Evolutionary conservation across 1,140 invertebrate species (phyloP), one percentile per base, ranked within the genome.

Genomic region (Lasaia peninsularis): DNA sequence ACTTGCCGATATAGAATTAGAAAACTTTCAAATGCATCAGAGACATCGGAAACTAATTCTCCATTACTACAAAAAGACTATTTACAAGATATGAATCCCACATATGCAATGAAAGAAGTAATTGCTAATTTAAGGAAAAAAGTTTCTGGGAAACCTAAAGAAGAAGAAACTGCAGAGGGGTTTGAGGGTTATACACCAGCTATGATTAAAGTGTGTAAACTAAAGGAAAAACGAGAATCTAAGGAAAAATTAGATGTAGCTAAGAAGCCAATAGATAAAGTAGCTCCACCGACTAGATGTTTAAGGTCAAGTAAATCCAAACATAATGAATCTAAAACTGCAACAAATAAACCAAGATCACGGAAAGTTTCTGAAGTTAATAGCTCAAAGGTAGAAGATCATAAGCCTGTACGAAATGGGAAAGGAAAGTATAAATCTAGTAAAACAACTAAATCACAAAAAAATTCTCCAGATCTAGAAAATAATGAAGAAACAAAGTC

Each of bases 71-170:
- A 89, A 51, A 86, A 78, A 73, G 88, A 90, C 65, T 89, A 87
- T 51, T 67, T 92, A 48, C 67, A 84, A 60, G 65, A 73, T 10
- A 57, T 90, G 34, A 92, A 91, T 71, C 91, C 90, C 2, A 92
- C 91, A 21, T 89, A 90, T 48, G 90, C 90, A 20, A 92, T 92
- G 91, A 79, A 90, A 51, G 89, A 92, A 73, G 89, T 92, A 4
- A 73, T 89, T 48, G 82, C 88, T 20, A 90, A 82, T 57, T 90
- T 88, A 53, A 86, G 80, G 52, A 83, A 80, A 16, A 88, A 78
- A 75, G 57, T 78, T 32, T 40, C 69, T 4, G 70, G 77, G 2
- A 89, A 89, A 77, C 7, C 21, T 9, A 80, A 90, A 77, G 73
- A 82, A 54, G 78, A 88, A 66, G 73, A 80, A 48, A 11, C 56